phyloP scores from a whole-genome alignment of 2,113 vertebrate genomes.

The Charadrius vociferus region DNA sequence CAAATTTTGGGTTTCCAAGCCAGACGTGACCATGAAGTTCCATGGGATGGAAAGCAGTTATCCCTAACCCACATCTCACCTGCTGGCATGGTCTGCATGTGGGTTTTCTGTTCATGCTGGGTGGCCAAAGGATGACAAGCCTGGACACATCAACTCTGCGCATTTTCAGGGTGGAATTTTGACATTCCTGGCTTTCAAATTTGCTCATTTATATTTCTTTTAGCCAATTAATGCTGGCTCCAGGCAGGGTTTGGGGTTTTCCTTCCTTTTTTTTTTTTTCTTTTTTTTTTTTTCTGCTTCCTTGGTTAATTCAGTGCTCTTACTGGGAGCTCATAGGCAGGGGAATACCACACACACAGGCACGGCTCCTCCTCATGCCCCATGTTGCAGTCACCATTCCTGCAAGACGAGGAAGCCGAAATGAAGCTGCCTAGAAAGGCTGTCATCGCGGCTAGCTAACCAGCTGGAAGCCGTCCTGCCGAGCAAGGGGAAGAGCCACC shows the following conservation, averaged over 20 bases:
- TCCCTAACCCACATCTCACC: not conserved
- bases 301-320: not conserved
- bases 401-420: not conserved
- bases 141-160: not conserved
- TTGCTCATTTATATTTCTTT: not conserved
- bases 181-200: not conserved
- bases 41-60: not conserved
- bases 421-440: slow-evolving; percentile 32
- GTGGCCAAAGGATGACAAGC: not conserved
- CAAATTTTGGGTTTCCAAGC: not conserved
- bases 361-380: not conserved
- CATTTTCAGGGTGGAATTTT: not conserved
- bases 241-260: not conserved
- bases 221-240: not conserved
- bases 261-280: no score
- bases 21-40: not conserved
- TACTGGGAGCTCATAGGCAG: not conserved
- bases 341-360: slow-evolving; percentile 27
- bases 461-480: not conserved
- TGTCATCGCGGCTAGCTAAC: slow-evolving; percentile 14
- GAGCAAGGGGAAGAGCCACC: slow-evolving; percentile 4
- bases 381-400: not conserved
- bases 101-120: not conserved
- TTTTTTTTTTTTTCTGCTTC: no score
- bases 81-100: not conserved